Percentiles rank a stretch among this genome's conserved stretches.
phyloP scores from a whole-genome alignment of 2,797 vertebrate genomes.

The Pelodytes ibericus region DNA sequence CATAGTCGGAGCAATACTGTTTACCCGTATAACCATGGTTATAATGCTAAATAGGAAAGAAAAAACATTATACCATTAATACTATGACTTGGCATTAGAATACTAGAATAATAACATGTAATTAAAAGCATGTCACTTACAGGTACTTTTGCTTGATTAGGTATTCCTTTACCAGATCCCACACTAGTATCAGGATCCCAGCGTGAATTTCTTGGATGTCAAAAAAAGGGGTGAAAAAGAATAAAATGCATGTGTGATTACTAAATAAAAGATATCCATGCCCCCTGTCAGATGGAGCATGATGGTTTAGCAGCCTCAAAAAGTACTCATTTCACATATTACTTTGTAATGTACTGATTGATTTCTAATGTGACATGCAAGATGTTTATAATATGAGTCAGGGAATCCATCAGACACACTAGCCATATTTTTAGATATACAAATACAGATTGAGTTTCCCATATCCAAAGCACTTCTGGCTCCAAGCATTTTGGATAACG shows the following conservation, averaged over 20 bases:
- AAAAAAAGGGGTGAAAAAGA: slow-evolving; percentile 35
- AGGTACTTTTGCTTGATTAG: slow-evolving; percentile 68
- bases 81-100: background rate
- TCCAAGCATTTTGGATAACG: too few species aligned
- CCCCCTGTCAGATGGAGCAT: too few species aligned
- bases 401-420: too few species aligned
- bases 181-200: slow-evolving; percentile 74
- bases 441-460: too few species aligned
- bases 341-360: too few species aligned
- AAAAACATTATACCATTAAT: slow-evolving; percentile 3
- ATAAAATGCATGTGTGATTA: background rate
- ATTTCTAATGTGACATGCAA: too few species aligned
- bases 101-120: background rate
- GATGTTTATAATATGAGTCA: too few species aligned
- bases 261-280: too few species aligned
- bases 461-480: too few species aligned
- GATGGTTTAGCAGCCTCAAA: too few species aligned
- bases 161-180: slow-evolving; percentile 69
- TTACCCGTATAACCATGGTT: slow-evolving; percentile 64
- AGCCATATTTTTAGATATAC: too few species aligned
- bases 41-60: slow-evolving; percentile 64
- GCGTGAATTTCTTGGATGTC: slow-evolving; percentile 67
- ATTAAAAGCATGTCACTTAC: slow-evolving; percentile 60
- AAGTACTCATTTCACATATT: too few species aligned
- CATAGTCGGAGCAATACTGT: slow-evolving; percentile 67